Evolutionary conservation across 2,113 vertebrate genomes (phyloP), one percentile per base, ranked within the genome.

Genomic region (Cheirogaleus medius): DNA sequence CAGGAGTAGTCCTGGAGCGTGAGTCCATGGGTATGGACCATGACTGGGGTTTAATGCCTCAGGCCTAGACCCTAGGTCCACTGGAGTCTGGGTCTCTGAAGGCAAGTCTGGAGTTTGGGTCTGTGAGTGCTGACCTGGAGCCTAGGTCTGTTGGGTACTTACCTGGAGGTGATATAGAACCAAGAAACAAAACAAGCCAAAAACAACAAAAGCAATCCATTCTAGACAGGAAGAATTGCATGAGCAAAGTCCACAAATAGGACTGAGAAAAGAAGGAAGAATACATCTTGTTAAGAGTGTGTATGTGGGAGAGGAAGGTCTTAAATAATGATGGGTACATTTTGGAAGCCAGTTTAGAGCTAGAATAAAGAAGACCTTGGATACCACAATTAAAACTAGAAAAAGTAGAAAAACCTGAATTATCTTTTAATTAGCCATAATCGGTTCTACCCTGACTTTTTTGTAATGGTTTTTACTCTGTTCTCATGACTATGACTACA

Each of bases 341-440:
- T 73, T 37, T 74, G 66, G 25, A 82, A 82, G 6, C 25, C 37
- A 20, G 14, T 60, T 76, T 66, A 27, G 69, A n/a, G 60, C 47
- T 86, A 56, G 18, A 68, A 56, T 71, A 69, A 60, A 29, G 37
- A 47, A 68, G 20, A 69, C 9, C 34, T 47, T 60, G 7, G 42
- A 3, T 60, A 9, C 20, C 63, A 90, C 34, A 69, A 27, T 37
- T 60, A 85, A 85, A 85, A 49, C 6, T 49, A 49, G 17, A 63
- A 63, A 29, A 27, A 63, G 25, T 91, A 12, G 20, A 47, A 69
- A 91, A 49, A 27, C 25, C 27, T 69, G n/a, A 71, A 44, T 87
- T 54, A 47, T 5, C 49, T 87, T 87, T 58, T 42, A 82, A 87
- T 87, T 87, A 56, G 10, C 18, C 54, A 92, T 56, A 87, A 74